Evolutionary conservation across 1,140 invertebrate species (phyloP), one percentile per base, ranked within the genome.

Genomic region (Zaprionus africanus): DNA sequence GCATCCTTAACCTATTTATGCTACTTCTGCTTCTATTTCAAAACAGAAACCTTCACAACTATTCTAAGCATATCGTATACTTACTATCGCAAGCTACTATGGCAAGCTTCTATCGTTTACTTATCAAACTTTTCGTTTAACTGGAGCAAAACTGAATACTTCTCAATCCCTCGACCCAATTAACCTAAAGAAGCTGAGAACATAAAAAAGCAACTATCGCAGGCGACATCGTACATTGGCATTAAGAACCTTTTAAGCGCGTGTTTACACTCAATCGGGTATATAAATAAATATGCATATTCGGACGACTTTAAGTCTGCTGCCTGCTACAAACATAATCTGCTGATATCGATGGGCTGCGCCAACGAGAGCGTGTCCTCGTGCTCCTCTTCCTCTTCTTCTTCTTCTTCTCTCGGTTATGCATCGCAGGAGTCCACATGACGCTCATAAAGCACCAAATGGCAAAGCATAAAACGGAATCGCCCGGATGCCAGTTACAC

Each of bases 401-500:
- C 38, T 13, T 17, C n/a, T 19, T 12, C 46, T 19, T 9, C 19
- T 24, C 57, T 68, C 54, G 60, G 46, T 61, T 69, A 80, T 73
- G 64, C 77, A 75, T 68, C 56, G 49, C 9, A 57, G 31, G 36
- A 56, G 49, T 66, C 69, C 65, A 75, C 62, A 72, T 67, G 69
- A 67, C 61, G 63, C 38, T 67, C 82, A 86, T 80, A 86, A 80
- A 72, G 49, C 63, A 83, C 71, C 65, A 78, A 83, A 87, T 83
- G 83, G 66, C 71, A 67, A 28, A 60, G 64, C 85, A 81, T 88
- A 88, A 87, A 87, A 87, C 57, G 57, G 71, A 81, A 88, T 69
- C 79, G 83, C 63, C 59, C 41, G 58, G 56, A 58, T 46, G 41
- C n/a, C 41, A 46, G 41, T 17, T 46, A 46, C n/a, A 41, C 13